Base-by-base conservation (phyloP, 2,888 invertebrate genomes). In the Brenthis daphne region DNA sequence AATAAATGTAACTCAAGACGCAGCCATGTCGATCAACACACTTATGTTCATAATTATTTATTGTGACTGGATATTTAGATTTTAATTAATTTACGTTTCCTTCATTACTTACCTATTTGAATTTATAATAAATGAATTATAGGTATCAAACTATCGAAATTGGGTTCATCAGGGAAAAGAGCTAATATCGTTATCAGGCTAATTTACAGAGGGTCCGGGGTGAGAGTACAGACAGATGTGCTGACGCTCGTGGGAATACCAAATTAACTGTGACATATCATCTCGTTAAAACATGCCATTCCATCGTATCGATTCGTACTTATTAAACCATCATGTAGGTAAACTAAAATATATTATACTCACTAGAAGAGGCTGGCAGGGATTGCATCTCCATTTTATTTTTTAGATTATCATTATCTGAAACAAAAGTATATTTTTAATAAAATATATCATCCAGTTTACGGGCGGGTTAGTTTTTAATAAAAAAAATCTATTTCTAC, bases 141-240 rank as follows among this genome's bases (percentile, higher is more conserved):
- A 8, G 8, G 11, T 43, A 43, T 43, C 29, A 48, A 48, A 8
- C 29, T 11, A 14, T 47, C 33, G 14, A 60, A 29, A 12, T 33
- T 33, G 37, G 55, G n/a, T 55, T 47, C 24, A 47, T 57, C 64
- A 50, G 48, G 50, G 51, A 72, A 72, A 74, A 65, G 72, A 70
- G 67, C 58, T 65, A 71, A 75, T 77, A 76, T 77, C 76, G 78
- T 78, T 79, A 77, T 78, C 76, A 67, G 47, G 70, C 69, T 73
- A 71, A 77, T 74, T 77, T 73, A 64, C 66, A 20, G 71, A 71
- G 72, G 66, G 67, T 68, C 57, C 66, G 76, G 75, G 77, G 82
- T 82, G 85, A 77, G 82, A 83, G 79, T 75, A 75, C 72, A 74
- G 76, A 81, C 91, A 90, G 89, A 89, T 91, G 90, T 85, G 81